A percentile compares a stretch with the other conserved stretches of the same genome.
phyloP scores from a whole-genome alignment of 2,888 invertebrate genomes.

The Eilema caniola region DNA sequence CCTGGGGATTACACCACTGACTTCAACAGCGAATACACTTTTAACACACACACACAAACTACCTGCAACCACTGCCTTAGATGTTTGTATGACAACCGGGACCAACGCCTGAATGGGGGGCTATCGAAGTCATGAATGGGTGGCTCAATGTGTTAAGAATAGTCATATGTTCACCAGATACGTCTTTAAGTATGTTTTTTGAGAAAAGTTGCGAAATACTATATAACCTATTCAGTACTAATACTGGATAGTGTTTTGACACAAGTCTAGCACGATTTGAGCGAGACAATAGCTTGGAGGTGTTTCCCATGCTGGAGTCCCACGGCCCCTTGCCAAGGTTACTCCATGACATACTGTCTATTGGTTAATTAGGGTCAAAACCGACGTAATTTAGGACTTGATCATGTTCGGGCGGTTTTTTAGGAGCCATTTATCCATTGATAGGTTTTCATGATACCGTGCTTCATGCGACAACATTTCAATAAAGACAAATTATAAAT shows the following conservation, averaged over 20 bases:
- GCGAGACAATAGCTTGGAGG: slow-evolving; percentile 61
- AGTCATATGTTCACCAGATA: no score
- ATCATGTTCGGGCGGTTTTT: slow-evolving; percentile 7
- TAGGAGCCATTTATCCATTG: slow-evolving; percentile 10
- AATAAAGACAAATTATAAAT: neutral
- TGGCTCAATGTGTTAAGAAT: no score
- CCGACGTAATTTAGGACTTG: slow-evolving; percentile 33
- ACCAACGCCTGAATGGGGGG: no score
- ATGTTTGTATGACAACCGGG: no score
- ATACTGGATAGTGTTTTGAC: slow-evolving; percentile 15
- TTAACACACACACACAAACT: no score
- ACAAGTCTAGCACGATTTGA: slow-evolving; percentile 21
- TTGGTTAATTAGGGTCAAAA: slow-evolving; percentile 56
- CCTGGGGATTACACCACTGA: no score
- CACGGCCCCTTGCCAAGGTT: slow-evolving; percentile 65
- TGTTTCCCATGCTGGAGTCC: slow-evolving; percentile 64
- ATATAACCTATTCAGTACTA: slow-evolving; percentile 7
- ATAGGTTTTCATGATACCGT: slow-evolving; percentile 16
- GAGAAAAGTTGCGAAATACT: no score
- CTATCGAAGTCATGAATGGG: no score
- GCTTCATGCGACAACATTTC: neutral
- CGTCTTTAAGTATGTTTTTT: neutral
- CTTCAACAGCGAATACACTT: no score
- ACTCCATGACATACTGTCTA: slow-evolving; percentile 50
- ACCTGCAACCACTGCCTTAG: no score